Evolutionary conservation across 2,113 vertebrate genomes (phyloP).

Genomic region (Serilophus lunatus): DNA sequence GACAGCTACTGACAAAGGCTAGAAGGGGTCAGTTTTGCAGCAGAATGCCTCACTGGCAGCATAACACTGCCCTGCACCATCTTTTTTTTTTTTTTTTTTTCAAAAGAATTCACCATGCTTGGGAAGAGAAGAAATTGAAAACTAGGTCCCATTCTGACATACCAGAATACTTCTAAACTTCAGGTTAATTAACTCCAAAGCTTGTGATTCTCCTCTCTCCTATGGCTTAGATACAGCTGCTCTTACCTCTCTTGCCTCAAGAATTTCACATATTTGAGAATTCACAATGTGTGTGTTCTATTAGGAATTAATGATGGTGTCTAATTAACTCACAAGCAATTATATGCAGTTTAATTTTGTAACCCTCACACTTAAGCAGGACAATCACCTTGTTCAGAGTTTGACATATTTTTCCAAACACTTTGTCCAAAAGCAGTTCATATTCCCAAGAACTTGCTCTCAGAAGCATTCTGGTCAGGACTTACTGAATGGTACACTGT

Average conservation of each 20-base stretch:
- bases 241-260: background rate
- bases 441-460: background rate
- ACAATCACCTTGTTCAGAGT: background rate
- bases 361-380: background rate
- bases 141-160: background rate
- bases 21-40: background rate
- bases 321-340: background rate
- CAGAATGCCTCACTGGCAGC: background rate
- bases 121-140: background rate
- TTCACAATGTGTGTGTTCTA: background rate
- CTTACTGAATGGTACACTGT: background rate
- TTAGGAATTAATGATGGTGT: background rate
- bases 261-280: background rate
- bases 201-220: background rate
- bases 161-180: background rate
- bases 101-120: background rate
- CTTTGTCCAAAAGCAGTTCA: background rate
- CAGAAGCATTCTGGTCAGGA: background rate
- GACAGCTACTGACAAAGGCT: background rate
- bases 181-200: background rate
- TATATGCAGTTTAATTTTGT: background rate
- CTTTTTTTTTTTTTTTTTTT: rapidly evolving
- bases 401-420: background rate
- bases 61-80: background rate
- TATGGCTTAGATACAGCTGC: background rate